Percentiles rank a stretch among this genome's conserved stretches.
phyloP scores from a whole-genome alignment of 2,888 invertebrate genomes.

The Helicoverpa assulta region DNA sequence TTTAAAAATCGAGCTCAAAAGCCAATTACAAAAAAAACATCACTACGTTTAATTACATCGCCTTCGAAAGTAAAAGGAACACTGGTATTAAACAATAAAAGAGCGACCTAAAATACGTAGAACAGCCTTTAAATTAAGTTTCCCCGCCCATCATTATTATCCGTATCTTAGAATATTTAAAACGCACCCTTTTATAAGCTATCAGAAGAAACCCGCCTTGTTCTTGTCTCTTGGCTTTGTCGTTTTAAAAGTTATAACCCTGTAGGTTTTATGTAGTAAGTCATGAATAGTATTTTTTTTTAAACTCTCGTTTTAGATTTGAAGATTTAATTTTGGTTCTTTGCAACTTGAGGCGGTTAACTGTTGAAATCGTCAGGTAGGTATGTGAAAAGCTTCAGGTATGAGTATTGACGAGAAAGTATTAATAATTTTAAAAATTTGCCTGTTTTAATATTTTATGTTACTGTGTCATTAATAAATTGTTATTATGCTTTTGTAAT shows the following conservation, averaged over 20 bases:
- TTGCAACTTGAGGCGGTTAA: not conserved
- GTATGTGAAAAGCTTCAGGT: too few species aligned
- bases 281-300: constrained; percentile 21
- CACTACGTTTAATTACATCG: constrained; percentile 31
- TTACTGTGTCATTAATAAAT: too few species aligned
- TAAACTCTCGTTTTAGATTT: constrained; percentile 6
- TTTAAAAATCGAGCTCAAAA: constrained; percentile 8
- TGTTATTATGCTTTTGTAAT: too few species aligned
- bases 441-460: too few species aligned
- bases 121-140: constrained; percentile 56
- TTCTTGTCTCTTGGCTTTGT: constrained; percentile 51
- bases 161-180: constrained; percentile 62
- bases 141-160: constrained; percentile 61
- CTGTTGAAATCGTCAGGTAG: too few species aligned
- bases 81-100: constrained; percentile 50
- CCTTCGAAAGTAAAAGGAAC: constrained; percentile 41
- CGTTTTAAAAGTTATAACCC: constrained; percentile 58
- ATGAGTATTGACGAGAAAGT: too few species aligned
- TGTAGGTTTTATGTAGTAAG: constrained; percentile 11
- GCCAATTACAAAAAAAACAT: constrained; percentile 5
- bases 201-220: constrained; percentile 57
- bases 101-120: constrained; percentile 40
- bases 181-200: constrained; percentile 64
- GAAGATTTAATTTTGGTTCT: not conserved
- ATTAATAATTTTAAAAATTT: too few species aligned